phyloP scores from a whole-genome alignment of 2,888 invertebrate species.

The Dryocosmus kuriphilus region DNA sequence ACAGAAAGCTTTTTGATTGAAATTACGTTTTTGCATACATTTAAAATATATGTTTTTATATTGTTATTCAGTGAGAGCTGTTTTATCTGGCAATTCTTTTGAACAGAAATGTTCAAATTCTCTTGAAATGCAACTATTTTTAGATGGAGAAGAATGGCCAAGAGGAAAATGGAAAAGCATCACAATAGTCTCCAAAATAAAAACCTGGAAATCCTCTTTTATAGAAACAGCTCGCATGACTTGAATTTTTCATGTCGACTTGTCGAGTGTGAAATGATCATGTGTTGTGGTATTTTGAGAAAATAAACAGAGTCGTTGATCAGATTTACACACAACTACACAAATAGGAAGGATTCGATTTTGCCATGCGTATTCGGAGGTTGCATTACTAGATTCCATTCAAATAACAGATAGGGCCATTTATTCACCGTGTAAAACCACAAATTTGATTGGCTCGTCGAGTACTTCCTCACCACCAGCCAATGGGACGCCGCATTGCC shows the following conservation, averaged over 20 bases:
- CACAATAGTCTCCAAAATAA: background rate
- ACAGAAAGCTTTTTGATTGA: no score
- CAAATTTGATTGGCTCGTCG: conserved; percentile 56
- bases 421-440: conserved; percentile 55
- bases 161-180: background rate
- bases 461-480: conserved; percentile 50
- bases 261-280: background rate
- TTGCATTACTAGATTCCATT: conserved; percentile 45
- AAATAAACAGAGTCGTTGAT: background rate
- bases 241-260: background rate
- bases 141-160: background rate
- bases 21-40: no score
- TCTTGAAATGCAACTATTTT: background rate
- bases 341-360: background rate
- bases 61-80: no score
- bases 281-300: background rate
- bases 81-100: no score
- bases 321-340: background rate
- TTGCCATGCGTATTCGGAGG: conserved; percentile 39
- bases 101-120: no score
- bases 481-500: conserved; percentile 45
- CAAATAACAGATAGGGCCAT: conserved; percentile 52
- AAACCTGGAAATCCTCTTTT: background rate
- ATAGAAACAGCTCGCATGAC: background rate
- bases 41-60: no score